phyloP scores from a whole-genome alignment of 2,888 invertebrate species.

The Trilocha varians region DNA sequence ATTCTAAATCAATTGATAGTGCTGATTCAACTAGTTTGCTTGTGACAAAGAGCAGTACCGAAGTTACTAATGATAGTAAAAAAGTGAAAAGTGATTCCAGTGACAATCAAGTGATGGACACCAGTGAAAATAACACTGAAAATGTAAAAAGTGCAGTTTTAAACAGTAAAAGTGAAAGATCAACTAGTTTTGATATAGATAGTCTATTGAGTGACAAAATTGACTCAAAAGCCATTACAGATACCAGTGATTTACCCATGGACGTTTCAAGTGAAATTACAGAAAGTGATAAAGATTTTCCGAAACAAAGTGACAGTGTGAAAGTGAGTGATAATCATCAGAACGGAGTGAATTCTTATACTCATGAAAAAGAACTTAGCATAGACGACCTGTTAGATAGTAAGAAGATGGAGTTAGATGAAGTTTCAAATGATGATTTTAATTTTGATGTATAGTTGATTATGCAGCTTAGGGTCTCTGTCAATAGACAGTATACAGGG shows the following conservation, averaged over 20 bases:
- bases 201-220: background rate
- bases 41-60: background rate
- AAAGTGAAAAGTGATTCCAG: too few species aligned
- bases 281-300: background rate
- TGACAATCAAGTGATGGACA: too few species aligned
- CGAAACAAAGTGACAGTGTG: background rate
- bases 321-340: background rate
- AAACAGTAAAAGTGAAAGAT: background rate
- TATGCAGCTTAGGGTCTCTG: too few species aligned
- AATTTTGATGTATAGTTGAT: slow-evolving; percentile 5
- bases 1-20: background rate
- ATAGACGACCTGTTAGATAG: slow-evolving; percentile 1
- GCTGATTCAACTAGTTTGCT: background rate
- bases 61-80: too few species aligned
- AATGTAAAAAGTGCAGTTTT: background rate
- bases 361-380: background rate
- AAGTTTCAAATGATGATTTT: slow-evolving; percentile 2
- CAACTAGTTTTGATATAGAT: background rate
- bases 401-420: background rate
- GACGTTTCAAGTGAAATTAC: background rate
- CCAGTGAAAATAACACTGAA: too few species aligned
- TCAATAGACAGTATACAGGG: too few species aligned
- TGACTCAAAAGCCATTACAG: background rate
- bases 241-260: too few species aligned
- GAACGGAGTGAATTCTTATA: background rate